Evolutionary conservation across 2,797 vertebrate genomes (phyloP), one percentile per base, ranked within the genome.

Genomic region (Eidolon dupreanum): DNA sequence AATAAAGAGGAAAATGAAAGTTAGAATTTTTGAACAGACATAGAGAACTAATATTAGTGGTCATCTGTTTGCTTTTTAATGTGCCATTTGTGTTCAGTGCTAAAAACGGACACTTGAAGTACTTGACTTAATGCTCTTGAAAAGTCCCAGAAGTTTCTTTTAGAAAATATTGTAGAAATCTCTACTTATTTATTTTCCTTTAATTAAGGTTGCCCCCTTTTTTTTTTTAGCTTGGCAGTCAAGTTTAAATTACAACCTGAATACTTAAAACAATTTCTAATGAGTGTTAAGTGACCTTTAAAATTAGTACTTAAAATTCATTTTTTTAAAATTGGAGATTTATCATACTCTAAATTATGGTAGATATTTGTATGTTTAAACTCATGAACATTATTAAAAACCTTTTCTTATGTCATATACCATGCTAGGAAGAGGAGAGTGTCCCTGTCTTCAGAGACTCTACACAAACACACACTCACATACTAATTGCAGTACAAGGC

Each of bases 311-410:
- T 82, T 87, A 71, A 65, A 87, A 65, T 82, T 57, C 20, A 90
- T 17, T 38, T 85, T 90, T 55, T 77, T 28, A 83, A 78, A 57
- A 16, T 66, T 90, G 70, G 43, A 84, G 20, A 95, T 85, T 91
- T 88, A 53, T 8, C 41, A 46, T 84, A 43, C 53, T 88, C 2
- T 66, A 88, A 84, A 43, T 78, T 84, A 79, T 19, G 26, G 5
- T 91, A 83, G 28, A 36, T 75, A 55, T 82, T 78, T 95, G 13
- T 66, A 2, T 79, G 65, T 84, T 87, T 89, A 81, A 66, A 46
- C 38, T 82, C 36, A 24, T 79, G 57, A 83, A 16, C 4, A 28
- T 88, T 88, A 31, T 71, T 83, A 41, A 91, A 57, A 26, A 55
- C 9, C 61, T 68, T 70, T 87, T 43, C 70, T 10, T 66, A 70